These are phyloP conservation scores for Cotesia glomerata DNA, from an alignment of 1,140 invertebrate genomes.

Conservation along the genomic window DNA sequence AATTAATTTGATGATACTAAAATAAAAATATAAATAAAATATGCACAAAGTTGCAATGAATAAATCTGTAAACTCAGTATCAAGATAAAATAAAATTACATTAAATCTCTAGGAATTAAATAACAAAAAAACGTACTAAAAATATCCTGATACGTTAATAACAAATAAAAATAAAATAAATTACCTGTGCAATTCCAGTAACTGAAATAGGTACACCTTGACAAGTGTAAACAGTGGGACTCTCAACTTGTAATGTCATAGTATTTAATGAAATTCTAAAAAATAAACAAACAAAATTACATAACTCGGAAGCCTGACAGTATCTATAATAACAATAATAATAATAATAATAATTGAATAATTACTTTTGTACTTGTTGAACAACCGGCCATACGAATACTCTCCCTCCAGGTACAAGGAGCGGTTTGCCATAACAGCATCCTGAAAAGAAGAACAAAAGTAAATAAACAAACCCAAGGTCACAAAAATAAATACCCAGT, in stretches of 20 bases:
- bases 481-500: not conserved
- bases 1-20: too few relatives aligned
- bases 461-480: not conserved
- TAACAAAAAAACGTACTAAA: too few relatives aligned
- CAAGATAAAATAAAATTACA: too few relatives aligned
- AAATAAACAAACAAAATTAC: conserved; percentile 38
- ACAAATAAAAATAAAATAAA: not conserved
- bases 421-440: conserved; percentile 90
- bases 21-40: too few relatives aligned
- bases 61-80: too few relatives aligned
- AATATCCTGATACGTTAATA: not conserved
- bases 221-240: conserved; percentile 92
- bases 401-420: conserved; percentile 91
- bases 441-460: conserved; percentile 65
- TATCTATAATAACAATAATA: not conserved
- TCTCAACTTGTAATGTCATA: conserved; percentile 93
- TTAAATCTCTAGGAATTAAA: too few relatives aligned
- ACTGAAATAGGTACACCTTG: conserved; percentile 97
- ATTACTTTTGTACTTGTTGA: conserved; percentile 91
- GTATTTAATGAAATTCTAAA: conserved; percentile 92
- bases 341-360: not conserved
- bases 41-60: too few relatives aligned
- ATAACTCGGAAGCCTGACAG: conserved; percentile 21
- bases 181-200: conserved; percentile 94
- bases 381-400: conserved; percentile 96